Conservation (phyloP, 2,888 invertebrate genomes). For the Cyclophora punctaria region DNA sequence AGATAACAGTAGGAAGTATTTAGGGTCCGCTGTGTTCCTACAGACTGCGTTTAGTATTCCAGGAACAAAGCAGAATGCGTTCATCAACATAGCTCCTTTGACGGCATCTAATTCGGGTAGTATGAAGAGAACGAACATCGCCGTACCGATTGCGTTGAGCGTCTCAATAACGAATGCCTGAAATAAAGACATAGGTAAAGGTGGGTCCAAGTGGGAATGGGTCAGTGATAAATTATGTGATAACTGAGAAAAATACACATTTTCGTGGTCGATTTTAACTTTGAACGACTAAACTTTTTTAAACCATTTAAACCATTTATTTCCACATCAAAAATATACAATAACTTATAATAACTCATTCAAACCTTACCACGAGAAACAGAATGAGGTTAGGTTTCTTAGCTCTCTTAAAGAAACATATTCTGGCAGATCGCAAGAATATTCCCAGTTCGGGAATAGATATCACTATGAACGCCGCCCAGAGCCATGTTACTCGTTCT, state of each 20-base stretch:
- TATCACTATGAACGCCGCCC: conserved; percentile 85
- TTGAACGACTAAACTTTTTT: no score
- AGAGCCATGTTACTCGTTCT: conserved; percentile 85
- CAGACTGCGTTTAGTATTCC: conserved; percentile 79
- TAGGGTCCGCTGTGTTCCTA: conserved; percentile 47
- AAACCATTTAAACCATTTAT: no score
- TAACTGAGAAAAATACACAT: no score
- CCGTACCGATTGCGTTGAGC: conserved; percentile 84
- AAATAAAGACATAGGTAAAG: conserved; percentile 14
- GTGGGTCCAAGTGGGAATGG: no score
- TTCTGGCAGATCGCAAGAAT: conserved; percentile 80
- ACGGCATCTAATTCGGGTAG: conserved; percentile 88
- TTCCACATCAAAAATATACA: no score
- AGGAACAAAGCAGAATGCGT: conserved; percentile 88
- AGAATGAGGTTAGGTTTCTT: conserved; percentile 70
- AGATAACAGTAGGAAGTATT: conserved; percentile 49
- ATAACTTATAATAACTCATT: background rate
- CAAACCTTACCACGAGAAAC: conserved; percentile 70
- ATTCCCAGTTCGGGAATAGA: conserved; percentile 84
- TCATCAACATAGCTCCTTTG: conserved; percentile 88
- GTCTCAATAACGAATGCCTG: conserved; percentile 83
- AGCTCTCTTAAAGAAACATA: conserved; percentile 83
- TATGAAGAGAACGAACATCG: conserved; percentile 82
- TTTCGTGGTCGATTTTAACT: no score
- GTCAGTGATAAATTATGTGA: no score